phyloP scores from a whole-genome alignment of 23 tunicate genomes.

The Trididemnum clinides region DNA sequence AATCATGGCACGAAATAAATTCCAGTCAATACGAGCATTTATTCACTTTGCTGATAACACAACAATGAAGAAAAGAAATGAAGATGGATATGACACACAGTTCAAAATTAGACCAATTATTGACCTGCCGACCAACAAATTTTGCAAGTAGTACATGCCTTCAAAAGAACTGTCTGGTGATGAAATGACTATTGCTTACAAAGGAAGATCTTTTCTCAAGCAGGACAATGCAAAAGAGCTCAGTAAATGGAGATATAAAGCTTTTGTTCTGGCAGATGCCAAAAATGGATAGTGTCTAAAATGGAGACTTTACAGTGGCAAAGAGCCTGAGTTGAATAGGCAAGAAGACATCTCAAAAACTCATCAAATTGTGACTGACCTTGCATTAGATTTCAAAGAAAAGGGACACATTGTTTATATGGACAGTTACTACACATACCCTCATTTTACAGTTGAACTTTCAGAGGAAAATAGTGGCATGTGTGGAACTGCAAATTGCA shows the following conservation, averaged over 20 bases:
- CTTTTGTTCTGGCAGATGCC: constrained; percentile 32
- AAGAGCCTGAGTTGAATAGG: constrained; percentile 21
- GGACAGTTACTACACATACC: constrained; percentile 36
- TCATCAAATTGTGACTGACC: constrained; percentile 24
- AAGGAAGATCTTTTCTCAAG: constrained; percentile 29
- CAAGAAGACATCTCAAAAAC: constrained; percentile 29
- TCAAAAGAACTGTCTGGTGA: constrained; percentile 26
- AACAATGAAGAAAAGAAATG: constrained; percentile 14
- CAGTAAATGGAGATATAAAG: constrained; percentile 29
- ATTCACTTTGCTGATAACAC: constrained; percentile 35
- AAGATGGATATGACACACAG: constrained; percentile 27
- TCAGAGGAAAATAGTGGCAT: constrained; percentile 5
- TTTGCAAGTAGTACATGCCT: constrained; percentile 1
- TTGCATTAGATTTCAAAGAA: background rate
- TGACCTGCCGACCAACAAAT: constrained; percentile 23
- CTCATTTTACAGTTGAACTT: constrained; percentile 4
- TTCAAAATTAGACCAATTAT: constrained; percentile 37
- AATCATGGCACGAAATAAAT: constrained; percentile 27
- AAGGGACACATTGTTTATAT: constrained; percentile 30
- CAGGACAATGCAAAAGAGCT: constrained; percentile 26
- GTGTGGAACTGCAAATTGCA: constrained; percentile 37
- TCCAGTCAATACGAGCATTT: constrained; percentile 18
- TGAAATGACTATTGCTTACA: constrained; percentile 30
- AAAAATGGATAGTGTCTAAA: constrained; percentile 24
- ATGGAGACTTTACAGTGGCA: constrained; percentile 27